Evolutionary conservation across 2,113 vertebrate genomes (phyloP), one percentile per base, ranked within the genome.

Genomic region (Chaenocephalus aceratus): DNA sequence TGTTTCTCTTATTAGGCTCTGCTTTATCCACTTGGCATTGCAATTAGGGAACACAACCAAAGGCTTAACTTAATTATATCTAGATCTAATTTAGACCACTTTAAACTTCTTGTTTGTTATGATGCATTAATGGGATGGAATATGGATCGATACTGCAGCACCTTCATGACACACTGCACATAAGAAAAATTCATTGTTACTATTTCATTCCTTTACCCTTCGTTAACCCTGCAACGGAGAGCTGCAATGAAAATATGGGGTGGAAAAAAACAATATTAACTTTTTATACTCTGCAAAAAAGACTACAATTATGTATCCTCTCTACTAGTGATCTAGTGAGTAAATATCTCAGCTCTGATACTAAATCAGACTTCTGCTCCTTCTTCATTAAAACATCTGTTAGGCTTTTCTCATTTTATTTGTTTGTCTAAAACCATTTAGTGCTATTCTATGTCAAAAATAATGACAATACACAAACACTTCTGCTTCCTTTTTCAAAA

Each of bases 401-500:
- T 10, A 0, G 21, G 12, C 49, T n/a, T 26, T 26, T 68, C 5
- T 2, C 2, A 56, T 4, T 30, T 4, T 63, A 10, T 15, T 8
- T 9, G 36, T 68, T 13, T 59, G 4, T 48, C 52, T 58, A 6
- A 13, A 30, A 72, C 36, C 26, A 30, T 44, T 57, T 15, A 49
- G 48, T 11, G 10, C n/a, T 58, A 13, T 9, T 59, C 41, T 46
- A 53, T 45, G 15, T 48, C 18, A 18, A 18, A 67, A 53, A 53
- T 10, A 18, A 60, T 9, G 30, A 68, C 46, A 1, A 41, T 2
- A 67, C 49, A 53, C 30, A 68, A 49, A 64, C 45, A 21, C n/a
- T 23, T 60, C 34, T 82, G 67, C 59, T 60, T 75, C 21, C 57
- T 57, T 52, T 75, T 49, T 26, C 23, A 77, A 34, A 26, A 36